Conservation (phyloP, 2,888 invertebrate genomes). For the Cylindroiulus punctatus region DNA sequence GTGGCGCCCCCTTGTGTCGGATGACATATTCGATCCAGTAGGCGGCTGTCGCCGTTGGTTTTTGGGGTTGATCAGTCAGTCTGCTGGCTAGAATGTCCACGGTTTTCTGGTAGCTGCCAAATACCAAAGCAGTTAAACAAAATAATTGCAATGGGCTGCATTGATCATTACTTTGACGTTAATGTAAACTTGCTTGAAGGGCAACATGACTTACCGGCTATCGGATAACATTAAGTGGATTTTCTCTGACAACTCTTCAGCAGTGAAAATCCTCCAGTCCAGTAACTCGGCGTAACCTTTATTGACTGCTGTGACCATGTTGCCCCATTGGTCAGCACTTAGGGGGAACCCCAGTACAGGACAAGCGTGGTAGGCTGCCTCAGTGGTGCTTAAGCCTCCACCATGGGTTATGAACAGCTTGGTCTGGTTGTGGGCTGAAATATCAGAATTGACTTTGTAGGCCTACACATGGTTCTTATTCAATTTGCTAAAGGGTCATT, state of each 20-base stretch:
- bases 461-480: too few relatives aligned
- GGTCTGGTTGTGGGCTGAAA: not conserved
- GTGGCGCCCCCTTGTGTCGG: constrained; percentile 52
- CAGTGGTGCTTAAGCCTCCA: constrained; percentile 15
- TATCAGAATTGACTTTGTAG: not conserved
- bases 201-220: not conserved
- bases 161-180: too few relatives aligned
- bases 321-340: too few relatives aligned
- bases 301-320: not conserved
- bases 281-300: not conserved
- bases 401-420: constrained; percentile 6
- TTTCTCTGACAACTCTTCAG: not conserved
- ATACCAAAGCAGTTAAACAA: too few relatives aligned
- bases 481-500: too few relatives aligned
- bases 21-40: constrained; percentile 56
- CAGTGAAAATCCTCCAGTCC: constrained; percentile 5
- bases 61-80: not conserved
- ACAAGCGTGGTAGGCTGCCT: constrained; percentile 7
- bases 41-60: constrained; percentile 48
- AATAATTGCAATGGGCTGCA: too few relatives aligned
- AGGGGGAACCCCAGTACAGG: not conserved
- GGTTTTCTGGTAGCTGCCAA: not conserved
- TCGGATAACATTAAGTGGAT: not conserved
- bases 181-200: too few relatives aligned
- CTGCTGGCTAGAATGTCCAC: not conserved